Conservation (phyloP, 2,113 vertebrate species). For the Kobus ellipsiprymnus region DNA sequence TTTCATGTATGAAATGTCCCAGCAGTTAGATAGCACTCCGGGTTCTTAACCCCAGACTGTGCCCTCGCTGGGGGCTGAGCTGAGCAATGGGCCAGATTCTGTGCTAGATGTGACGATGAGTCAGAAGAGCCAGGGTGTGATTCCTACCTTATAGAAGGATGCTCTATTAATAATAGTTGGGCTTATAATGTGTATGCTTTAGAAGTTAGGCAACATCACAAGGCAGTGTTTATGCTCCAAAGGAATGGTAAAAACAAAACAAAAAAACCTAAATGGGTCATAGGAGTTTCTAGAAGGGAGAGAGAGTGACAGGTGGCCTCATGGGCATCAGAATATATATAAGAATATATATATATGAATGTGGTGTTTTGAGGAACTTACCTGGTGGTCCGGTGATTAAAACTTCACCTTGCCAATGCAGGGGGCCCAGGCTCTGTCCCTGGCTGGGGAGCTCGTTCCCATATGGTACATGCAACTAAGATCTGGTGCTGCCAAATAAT, state of each 20-base stretch:
- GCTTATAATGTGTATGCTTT: not conserved
- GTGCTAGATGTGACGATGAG: not conserved
- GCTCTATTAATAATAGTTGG: not conserved
- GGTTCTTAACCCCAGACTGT: not conserved
- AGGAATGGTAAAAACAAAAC: not conserved
- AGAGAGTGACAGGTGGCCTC: not conserved
- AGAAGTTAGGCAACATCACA: not conserved
- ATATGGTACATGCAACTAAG: not conserved
- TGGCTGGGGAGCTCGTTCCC: not conserved
- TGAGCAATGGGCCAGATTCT: not conserved
- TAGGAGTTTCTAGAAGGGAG: not conserved
- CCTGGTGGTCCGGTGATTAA: accelerated
- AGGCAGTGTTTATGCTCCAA: not conserved
- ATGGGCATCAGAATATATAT: not conserved
- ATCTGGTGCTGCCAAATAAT: not conserved
- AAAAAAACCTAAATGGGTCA: not conserved
- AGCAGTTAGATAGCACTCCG: not conserved
- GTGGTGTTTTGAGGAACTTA: not conserved
- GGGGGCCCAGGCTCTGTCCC: not conserved
- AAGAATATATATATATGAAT: not conserved
- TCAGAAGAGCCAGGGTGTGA: not conserved
- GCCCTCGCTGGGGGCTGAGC: not conserved
- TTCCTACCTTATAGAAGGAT: not conserved
- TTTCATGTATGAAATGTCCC: not conserved
- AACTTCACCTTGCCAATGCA: not conserved